Evolutionary conservation across 2,113 vertebrate species (phyloP).

Genomic region (Pelobates fuscus): DNA sequence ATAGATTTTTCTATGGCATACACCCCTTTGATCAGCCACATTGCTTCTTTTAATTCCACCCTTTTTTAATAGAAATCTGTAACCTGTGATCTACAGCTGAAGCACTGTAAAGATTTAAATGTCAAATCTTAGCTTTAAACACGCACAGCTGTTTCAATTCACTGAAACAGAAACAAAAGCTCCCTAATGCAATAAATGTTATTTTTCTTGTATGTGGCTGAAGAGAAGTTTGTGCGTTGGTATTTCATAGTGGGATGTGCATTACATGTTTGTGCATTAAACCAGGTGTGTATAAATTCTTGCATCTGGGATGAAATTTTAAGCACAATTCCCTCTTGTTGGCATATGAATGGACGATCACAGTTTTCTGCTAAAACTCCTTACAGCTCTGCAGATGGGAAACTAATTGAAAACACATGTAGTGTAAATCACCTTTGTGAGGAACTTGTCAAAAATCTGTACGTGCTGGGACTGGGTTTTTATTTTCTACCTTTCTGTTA

Average conservation of each 20-base stretch:
- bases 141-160: slow-evolving; percentile 16
- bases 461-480: slow-evolving; percentile 24
- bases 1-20: too few species aligned
- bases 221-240: slow-evolving; percentile 3
- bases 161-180: slow-evolving; percentile 1
- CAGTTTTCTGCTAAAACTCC: not conserved
- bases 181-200: slow-evolving; percentile 15
- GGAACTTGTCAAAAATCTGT: slow-evolving; percentile 30
- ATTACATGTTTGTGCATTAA: slow-evolving; percentile 10
- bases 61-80: too few species aligned
- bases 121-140: not conserved
- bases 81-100: too few species aligned
- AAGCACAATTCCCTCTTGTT: slow-evolving; percentile 4
- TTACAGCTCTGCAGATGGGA: slow-evolving; percentile 32
- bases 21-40: too few species aligned
- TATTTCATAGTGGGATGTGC: slow-evolving; percentile 7
- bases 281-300: slow-evolving; percentile 20
- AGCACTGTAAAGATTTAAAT: not conserved
- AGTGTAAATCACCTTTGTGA: slow-evolving; percentile 29
- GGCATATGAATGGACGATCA: not conserved
- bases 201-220: slow-evolving; percentile 16
- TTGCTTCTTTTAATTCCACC: too few species aligned
- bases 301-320: slow-evolving; percentile 28
- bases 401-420: slow-evolving; percentile 46
- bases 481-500: not conserved